A percentile compares a stretch with the other conserved stretches of the same genome.
phyloP scores from a whole-genome alignment of 2,888 invertebrate genomes.

The Saturnia japonica region DNA sequence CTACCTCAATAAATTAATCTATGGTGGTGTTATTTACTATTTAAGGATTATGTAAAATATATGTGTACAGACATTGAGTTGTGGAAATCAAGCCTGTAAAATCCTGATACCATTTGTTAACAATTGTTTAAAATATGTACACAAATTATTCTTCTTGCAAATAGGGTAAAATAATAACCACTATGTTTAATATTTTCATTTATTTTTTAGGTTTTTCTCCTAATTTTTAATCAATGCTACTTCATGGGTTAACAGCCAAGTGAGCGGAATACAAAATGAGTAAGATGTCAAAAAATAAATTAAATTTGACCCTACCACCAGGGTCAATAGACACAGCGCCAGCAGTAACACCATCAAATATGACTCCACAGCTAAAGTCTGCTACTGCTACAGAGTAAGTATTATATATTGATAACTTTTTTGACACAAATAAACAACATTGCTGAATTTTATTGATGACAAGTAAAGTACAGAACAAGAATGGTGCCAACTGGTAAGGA shows the following conservation, averaged over 20 bases:
- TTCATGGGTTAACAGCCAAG: slow-evolving; percentile 45
- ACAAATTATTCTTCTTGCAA: not conserved
- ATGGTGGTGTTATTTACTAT: not conserved
- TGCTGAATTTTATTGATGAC: not conserved
- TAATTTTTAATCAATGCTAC: slow-evolving; percentile 27
- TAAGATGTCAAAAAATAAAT: slow-evolving; percentile 95
- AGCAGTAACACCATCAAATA: slow-evolving; percentile 81
- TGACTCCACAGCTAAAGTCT: slow-evolving; percentile 82
- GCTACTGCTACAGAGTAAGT: slow-evolving; percentile 82
- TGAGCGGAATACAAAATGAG: slow-evolving; percentile 61
- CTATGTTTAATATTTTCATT: not conserved
- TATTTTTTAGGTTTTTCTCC: slow-evolving; percentile 20
- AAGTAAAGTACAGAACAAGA: not conserved
- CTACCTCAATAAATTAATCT: not conserved
- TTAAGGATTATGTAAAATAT: no score
- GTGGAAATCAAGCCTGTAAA: no score
- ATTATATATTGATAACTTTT: not conserved
- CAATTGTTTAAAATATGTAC: not conserved
- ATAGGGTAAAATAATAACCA: not conserved
- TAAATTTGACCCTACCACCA: slow-evolving; percentile 94
- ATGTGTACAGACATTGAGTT: no score
- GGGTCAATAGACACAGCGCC: slow-evolving; percentile 91
- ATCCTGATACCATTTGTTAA: no score
- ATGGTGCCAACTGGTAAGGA: not conserved
- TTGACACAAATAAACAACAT: not conserved